Conservation (phyloP, 2,888 invertebrate genomes). For the Dolichopus griseipennis region DNA sequence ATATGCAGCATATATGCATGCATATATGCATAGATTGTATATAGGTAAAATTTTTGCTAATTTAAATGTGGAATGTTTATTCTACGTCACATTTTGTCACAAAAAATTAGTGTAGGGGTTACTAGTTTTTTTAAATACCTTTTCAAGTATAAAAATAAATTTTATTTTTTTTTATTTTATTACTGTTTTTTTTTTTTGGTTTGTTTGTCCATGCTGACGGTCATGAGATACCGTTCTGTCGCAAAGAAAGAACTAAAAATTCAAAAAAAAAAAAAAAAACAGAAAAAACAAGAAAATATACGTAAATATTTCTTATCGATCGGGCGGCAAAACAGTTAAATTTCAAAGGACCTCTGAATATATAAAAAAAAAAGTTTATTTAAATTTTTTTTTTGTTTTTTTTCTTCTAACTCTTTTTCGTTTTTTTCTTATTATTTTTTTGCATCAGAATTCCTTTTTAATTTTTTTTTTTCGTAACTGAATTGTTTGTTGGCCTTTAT, state of each 20-base stretch:
- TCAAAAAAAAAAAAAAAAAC: not conserved
- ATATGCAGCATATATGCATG: not conserved
- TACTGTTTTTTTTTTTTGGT: not conserved
- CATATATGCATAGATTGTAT: not conserved
- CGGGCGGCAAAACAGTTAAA: not conserved
- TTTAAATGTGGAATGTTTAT: not conserved
- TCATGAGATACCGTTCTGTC: slow-evolving; percentile 3
- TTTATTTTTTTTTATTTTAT: not conserved
- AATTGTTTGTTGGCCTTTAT: too few relatives aligned
- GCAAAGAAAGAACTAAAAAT: not conserved
- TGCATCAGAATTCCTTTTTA: not conserved
- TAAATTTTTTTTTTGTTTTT: not conserved
- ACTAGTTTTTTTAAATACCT: not conserved
- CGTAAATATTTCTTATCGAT: not conserved
- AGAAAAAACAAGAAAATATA: not conserved
- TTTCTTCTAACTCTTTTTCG: not conserved
- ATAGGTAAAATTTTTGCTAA: not conserved
- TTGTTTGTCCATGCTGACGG: not conserved
- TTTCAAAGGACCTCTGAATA: not conserved
- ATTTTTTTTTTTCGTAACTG: too few relatives aligned
- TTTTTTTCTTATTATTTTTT: not conserved
- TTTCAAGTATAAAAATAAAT: not conserved
- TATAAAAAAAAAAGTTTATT: not conserved
- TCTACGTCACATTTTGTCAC: not conserved
- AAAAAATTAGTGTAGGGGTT: slow-evolving; percentile 6